phyloP scores from a whole-genome alignment of 2,113 vertebrate genomes.

The Strigops habroptila region DNA sequence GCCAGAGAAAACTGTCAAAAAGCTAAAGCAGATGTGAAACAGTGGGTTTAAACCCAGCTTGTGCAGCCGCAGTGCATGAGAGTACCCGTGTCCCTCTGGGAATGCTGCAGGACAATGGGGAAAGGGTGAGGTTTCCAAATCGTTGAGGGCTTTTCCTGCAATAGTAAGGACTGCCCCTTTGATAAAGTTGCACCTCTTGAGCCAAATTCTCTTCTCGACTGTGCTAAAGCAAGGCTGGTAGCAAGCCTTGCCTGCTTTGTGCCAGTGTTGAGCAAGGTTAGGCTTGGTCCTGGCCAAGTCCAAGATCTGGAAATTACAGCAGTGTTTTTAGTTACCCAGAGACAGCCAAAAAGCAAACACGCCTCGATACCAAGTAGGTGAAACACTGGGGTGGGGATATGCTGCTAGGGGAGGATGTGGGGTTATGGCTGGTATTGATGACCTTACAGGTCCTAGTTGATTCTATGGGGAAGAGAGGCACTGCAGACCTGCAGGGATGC shows the following conservation, averaged over 20 bases:
- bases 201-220: background rate
- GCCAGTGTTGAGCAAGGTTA: background rate
- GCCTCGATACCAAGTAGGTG: background rate
- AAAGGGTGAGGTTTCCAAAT: background rate
- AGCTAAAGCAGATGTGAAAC: background rate
- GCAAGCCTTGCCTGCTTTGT: background rate
- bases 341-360: background rate
- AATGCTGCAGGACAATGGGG: background rate
- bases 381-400: background rate
- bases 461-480: background rate
- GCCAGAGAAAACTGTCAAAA: constrained; percentile 6
- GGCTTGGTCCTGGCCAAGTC: background rate
- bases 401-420: background rate
- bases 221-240: background rate
- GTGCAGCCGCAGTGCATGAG: accelerated
- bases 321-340: background rate
- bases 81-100: accelerated
- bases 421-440: background rate
- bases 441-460: background rate
- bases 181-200: background rate
- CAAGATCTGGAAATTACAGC: background rate
- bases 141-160: background rate
- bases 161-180: background rate
- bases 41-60: background rate
- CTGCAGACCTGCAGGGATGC: background rate